These are phyloP conservation scores for Schmidtea mediterranea DNA, from an alignment of 1,140 invertebrate genomes.

Conservation along the genomic window DNA sequence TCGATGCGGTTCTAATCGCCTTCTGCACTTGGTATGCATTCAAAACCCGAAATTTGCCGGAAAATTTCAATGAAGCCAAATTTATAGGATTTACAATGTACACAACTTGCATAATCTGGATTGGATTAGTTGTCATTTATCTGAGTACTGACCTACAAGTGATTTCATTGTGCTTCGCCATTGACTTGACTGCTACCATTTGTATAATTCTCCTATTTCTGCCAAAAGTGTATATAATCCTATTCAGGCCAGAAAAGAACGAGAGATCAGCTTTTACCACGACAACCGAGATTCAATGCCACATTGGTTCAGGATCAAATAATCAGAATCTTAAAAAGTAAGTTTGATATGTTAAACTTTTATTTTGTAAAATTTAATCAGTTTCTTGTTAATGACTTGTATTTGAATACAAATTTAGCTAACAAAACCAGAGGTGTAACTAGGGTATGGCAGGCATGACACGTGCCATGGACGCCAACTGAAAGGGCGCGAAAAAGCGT, in stretches of 20 bases:
- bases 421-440: too few species aligned
- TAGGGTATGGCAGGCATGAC: too few species aligned
- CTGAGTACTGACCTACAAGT: constrained; percentile 45
- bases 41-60: constrained; percentile 55
- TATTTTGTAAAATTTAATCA: too few species aligned
- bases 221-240: constrained; percentile 49
- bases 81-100: constrained; percentile 46
- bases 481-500: too few species aligned
- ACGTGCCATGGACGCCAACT: too few species aligned
- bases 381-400: too few species aligned
- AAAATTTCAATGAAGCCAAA: constrained; percentile 46
- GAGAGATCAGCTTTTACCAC: constrained; percentile 48
- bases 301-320: constrained; percentile 34
- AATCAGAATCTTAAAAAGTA: not conserved
- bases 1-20: constrained; percentile 46
- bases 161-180: constrained; percentile 42
- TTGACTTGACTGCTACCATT: constrained; percentile 41
- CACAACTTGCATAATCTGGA: constrained; percentile 58
- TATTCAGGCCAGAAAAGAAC: constrained; percentile 46
- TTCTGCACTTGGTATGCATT: constrained; percentile 56
- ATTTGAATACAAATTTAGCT: too few species aligned
- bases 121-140: constrained; percentile 59
- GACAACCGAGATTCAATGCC: constrained; percentile 44
- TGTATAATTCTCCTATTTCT: constrained; percentile 47
- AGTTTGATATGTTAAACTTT: too few species aligned